phyloP scores from a whole-genome alignment of 2,888 invertebrate genomes.

The Enchytraeus crypticus region DNA sequence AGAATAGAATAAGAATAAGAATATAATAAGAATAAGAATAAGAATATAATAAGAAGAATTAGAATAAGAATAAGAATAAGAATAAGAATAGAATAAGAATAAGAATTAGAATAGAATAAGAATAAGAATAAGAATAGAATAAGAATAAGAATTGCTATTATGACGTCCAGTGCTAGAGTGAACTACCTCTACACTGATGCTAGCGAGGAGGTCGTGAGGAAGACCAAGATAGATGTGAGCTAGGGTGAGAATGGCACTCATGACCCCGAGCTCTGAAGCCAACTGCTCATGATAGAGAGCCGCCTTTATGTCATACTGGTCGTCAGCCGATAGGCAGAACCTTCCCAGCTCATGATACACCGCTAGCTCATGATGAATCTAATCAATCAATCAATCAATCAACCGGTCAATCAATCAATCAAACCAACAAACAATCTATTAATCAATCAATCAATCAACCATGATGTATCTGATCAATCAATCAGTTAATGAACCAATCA shows the following conservation, averaged over 20 bases:
- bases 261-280: slow-evolving; percentile 52
- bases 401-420: no score
- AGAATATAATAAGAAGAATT: not conserved
- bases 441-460: no score
- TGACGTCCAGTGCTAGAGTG: not conserved
- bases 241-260: slow-evolving; percentile 52
- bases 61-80: not conserved
- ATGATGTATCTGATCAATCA: no score
- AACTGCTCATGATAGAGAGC: slow-evolving; percentile 52
- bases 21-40: no score
- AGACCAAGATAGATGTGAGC: slow-evolving; percentile 51
- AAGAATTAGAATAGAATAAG: not conserved
- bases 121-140: no score
- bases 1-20: no score
- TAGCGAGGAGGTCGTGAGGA: slow-evolving; percentile 51
- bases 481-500: no score
- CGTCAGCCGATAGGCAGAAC: slow-evolving; percentile 44
- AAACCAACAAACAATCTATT: no score
- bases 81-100: not conserved
- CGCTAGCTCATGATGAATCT: slow-evolving; percentile 55
- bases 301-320: slow-evolving; percentile 52
- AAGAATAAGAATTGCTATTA: no score
- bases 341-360: slow-evolving; percentile 55
- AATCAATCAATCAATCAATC: no score
- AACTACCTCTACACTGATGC: slow-evolving; percentile 39